Evolutionary conservation across 2,888 invertebrate species (phyloP).

Genomic region (Philereme transversata): DNA sequence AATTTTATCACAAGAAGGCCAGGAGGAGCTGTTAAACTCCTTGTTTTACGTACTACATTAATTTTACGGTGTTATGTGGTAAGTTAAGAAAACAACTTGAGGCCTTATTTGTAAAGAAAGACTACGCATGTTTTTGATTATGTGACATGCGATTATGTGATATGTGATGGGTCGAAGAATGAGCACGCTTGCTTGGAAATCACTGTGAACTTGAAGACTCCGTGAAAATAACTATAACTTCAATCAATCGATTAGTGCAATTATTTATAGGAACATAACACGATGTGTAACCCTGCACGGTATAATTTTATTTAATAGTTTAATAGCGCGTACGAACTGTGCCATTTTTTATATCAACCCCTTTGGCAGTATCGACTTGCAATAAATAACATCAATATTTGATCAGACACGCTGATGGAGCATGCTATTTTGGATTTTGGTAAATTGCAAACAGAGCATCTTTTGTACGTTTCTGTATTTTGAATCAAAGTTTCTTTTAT

Average conservation of each 20-base stretch:
- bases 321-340: slow-evolving; percentile 68
- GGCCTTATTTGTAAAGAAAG: no score
- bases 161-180: no score
- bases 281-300: slow-evolving; percentile 30
- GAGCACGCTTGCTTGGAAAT: no score
- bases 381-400: slow-evolving; percentile 78
- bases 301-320: slow-evolving; percentile 61
- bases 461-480: not conserved
- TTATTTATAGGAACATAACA: not conserved
- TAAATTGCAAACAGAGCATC: not conserved
- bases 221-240: not conserved
- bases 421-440: slow-evolving; percentile 16
- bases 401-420: slow-evolving; percentile 66
- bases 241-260: not conserved
- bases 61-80: no score
- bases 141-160: no score
- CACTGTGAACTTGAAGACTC: no score
- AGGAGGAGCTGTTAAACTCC: no score
- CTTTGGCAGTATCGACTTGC: slow-evolving; percentile 73
- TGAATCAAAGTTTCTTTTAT: no score
- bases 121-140: no score
- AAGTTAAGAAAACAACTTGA: no score
- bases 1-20: no score
- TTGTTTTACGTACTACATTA: no score
- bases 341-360: slow-evolving; percentile 66